Percentiles rank a stretch among this genome's conserved stretches.
phyloP scores from a whole-genome alignment of 2,888 invertebrate species.

The Margaritifera margaritifera region DNA sequence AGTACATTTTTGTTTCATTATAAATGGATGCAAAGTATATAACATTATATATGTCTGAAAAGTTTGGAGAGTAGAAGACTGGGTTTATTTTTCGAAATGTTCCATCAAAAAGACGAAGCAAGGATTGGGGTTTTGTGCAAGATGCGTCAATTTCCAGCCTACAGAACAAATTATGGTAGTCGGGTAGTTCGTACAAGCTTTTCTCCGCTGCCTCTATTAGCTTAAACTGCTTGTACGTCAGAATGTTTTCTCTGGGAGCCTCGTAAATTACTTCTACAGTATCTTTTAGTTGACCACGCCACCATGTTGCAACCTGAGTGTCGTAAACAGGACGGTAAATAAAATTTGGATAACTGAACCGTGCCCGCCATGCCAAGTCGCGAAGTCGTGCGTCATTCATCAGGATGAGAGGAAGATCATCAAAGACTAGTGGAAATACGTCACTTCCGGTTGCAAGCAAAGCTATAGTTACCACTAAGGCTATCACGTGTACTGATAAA shows the following conservation, averaged over 20 bases:
- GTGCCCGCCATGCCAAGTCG: slow-evolving; percentile 38
- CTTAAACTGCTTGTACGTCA: slow-evolving; percentile 25
- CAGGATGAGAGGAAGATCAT: slow-evolving; percentile 40
- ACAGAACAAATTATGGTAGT: slow-evolving; percentile 37
- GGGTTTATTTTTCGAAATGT: slow-evolving; percentile 37
- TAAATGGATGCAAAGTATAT: slow-evolving; percentile 38
- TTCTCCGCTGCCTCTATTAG: slow-evolving; percentile 34
- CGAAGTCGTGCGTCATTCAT: slow-evolving; percentile 37
- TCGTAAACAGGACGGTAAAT: slow-evolving; percentile 36
- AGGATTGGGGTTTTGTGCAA: slow-evolving; percentile 42
- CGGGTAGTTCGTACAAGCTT: slow-evolving; percentile 21
- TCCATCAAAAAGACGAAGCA: slow-evolving; percentile 47
- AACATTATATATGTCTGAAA: slow-evolving; percentile 29
- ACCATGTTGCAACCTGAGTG: slow-evolving; percentile 26
- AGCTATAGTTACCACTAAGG: slow-evolving; percentile 31
- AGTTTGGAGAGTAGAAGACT: slow-evolving; percentile 28
- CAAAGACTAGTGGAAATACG: slow-evolving; percentile 47
- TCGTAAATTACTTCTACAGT: slow-evolving; percentile 42
- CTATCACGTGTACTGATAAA: slow-evolving; percentile 31
- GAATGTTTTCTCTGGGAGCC: slow-evolving; percentile 30
- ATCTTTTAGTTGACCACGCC: slow-evolving; percentile 36
- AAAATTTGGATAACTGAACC: slow-evolving; percentile 11
- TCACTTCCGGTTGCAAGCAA: slow-evolving; percentile 35
- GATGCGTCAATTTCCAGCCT: slow-evolving; percentile 15
- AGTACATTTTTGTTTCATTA: slow-evolving; percentile 42